phyloP scores from a whole-genome alignment of 2,113 vertebrate genomes.

The Nestor notabilis region DNA sequence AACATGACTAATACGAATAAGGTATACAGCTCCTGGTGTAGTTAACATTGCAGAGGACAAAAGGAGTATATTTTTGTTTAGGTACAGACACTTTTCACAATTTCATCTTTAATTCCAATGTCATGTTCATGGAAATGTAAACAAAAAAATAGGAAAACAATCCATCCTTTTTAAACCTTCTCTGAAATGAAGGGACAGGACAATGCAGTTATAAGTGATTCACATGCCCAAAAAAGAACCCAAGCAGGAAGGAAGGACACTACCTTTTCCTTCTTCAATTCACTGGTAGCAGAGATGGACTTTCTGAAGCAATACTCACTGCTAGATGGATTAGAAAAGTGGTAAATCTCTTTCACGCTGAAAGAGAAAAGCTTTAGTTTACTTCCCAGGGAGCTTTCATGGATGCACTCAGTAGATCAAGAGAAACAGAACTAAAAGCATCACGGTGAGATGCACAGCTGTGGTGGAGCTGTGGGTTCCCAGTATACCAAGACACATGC shows the following conservation, averaged over 20 bases:
- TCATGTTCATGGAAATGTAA: neutral
- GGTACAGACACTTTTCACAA: neutral
- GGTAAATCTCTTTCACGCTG: neutral
- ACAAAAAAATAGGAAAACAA: neutral
- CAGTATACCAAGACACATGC: neutral
- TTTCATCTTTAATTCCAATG: neutral
- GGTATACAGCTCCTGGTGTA: neutral
- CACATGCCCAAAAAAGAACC: neutral
- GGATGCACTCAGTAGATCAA: neutral
- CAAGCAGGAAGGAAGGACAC: neutral
- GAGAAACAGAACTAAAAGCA: constrained; percentile 5
- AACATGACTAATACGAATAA: neutral
- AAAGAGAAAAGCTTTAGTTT: constrained; percentile 36
- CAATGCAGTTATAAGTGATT: neutral
- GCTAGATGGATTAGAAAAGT: neutral
- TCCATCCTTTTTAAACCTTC: neutral
- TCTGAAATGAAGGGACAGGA: neutral
- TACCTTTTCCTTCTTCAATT: neutral
- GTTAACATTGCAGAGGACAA: neutral
- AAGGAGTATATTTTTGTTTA: neutral
- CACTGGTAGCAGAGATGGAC: neutral
- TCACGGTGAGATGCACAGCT: neutral
- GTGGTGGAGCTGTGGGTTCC: neutral
- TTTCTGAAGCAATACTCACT: constrained; percentile 1
- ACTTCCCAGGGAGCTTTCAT: neutral